Evolutionary conservation across 2,888 invertebrate genomes (phyloP).

Genomic region (Rhamphomyia laevipes): DNA sequence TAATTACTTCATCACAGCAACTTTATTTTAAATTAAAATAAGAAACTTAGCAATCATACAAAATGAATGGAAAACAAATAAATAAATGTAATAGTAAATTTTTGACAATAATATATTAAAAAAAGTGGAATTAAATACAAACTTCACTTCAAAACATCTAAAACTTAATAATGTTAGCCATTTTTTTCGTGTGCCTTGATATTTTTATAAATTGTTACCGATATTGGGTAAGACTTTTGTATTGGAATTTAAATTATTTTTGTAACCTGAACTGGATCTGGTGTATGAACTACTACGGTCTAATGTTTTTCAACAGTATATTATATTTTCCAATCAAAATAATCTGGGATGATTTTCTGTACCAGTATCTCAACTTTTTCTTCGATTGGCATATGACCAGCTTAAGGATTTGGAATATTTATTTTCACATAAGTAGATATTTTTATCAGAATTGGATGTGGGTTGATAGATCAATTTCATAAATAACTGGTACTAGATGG

Average conservation of each 20-base stretch:
- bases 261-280: constrained; percentile 63
- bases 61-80: too few relatives aligned
- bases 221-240: constrained; percentile 61
- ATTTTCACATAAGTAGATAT: constrained; percentile 51
- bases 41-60: too few relatives aligned
- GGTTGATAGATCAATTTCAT: constrained; percentile 59
- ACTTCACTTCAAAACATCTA: too few relatives aligned
- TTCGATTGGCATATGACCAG: constrained; percentile 55
- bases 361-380: constrained; percentile 62
- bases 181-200: constrained; percentile 47
- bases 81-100: too few relatives aligned
- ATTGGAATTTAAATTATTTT: constrained; percentile 60
- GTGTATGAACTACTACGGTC: constrained; percentile 56
- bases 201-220: constrained; percentile 62
- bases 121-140: too few relatives aligned
- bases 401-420: constrained; percentile 62
- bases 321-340: constrained; percentile 60
- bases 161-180: constrained; percentile 6
- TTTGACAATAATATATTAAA: too few relatives aligned
- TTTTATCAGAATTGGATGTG: constrained; percentile 58
- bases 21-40: too few relatives aligned
- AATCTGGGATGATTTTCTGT: constrained; percentile 59
- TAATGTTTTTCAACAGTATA: constrained; percentile 59
- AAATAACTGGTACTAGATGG: constrained; percentile 58
- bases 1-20: too few relatives aligned